Percentiles rank a stretch among this genome's conserved stretches.
Evolutionary conservation across 2,113 vertebrate genomes (phyloP).

Genomic region (Hiodon tergisus): DNA sequence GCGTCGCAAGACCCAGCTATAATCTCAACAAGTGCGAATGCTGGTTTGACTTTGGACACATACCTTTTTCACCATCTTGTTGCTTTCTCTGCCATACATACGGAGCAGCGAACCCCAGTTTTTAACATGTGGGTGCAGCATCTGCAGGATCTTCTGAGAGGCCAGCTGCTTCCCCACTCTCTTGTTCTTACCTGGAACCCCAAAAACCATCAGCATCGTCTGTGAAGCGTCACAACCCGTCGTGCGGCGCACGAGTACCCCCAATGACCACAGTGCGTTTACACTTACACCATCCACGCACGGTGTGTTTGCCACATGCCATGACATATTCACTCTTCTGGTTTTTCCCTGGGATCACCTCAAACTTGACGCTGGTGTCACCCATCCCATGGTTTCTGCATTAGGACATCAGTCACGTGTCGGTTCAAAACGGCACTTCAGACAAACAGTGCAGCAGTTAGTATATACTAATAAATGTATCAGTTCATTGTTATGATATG

Average conservation of each 20-base stretch:
- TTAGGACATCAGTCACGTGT: neutral
- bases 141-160: slow-evolving; percentile 96
- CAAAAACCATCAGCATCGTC: neutral
- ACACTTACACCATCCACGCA: slow-evolving; percentile 96
- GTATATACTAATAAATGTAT: neutral
- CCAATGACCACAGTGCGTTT: neutral
- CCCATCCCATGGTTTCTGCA: slow-evolving; percentile 98
- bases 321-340: slow-evolving; percentile 99
- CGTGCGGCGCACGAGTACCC: neutral
- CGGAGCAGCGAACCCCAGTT: slow-evolving; percentile 96
- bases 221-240: neutral
- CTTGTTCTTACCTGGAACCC: slow-evolving; percentile 86
- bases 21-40: no score
- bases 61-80: slow-evolving; percentile 98
- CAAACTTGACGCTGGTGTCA: slow-evolving; percentile 97
- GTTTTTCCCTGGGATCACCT: slow-evolving; percentile 98
- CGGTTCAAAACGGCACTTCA: neutral
- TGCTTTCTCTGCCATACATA: slow-evolving; percentile 96
- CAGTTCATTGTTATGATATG: no score
- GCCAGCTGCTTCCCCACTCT: slow-evolving; percentile 94
- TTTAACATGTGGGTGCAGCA: slow-evolving; percentile 95
- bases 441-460: slow-evolving; percentile 14
- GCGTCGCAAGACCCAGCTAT: no score
- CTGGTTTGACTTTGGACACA: neutral
- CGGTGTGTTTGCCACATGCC: slow-evolving; percentile 96